Percentiles rank a stretch among this genome's conserved stretches.
Conservation (phyloP, 2,113 vertebrate species). For the Neolamprologus cancellatus region DNA sequence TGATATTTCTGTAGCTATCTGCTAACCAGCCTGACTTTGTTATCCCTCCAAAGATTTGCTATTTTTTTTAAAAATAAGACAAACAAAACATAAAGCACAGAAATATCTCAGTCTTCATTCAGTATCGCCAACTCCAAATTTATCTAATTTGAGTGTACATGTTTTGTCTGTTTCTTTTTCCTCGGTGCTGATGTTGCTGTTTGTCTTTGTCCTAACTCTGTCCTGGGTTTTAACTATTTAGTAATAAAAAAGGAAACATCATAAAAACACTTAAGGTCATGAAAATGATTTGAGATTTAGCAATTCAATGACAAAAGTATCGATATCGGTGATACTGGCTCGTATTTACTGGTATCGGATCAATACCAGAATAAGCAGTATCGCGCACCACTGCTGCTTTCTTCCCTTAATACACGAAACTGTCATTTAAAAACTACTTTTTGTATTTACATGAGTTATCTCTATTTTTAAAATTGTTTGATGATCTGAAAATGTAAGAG, state of each 20-base stretch:
- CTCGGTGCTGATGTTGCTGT: too few relatives aligned
- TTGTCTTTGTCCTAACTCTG: not conserved
- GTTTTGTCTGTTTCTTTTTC: too few relatives aligned
- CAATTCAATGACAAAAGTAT: not conserved
- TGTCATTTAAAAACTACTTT: not conserved
- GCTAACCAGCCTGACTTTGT: too few relatives aligned
- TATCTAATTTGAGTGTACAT: too few relatives aligned
- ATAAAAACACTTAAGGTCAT: not conserved
- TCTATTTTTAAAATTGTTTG: not conserved
- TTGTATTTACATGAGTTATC: not conserved
- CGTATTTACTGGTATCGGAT: not conserved
- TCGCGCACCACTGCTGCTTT: not conserved
- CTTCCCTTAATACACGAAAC: not conserved
- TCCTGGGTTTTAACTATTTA: not conserved
- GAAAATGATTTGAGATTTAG: not conserved
- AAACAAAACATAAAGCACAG: too few relatives aligned
- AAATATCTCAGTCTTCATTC: too few relatives aligned
- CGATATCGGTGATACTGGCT: accelerated
- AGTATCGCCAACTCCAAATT: too few relatives aligned
- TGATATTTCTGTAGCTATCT: too few relatives aligned
- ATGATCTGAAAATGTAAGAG: not conserved
- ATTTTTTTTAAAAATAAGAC: too few relatives aligned
- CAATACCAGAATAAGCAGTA: not conserved
- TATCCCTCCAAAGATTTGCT: too few relatives aligned
- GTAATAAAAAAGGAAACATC: not conserved